A percentile compares a stretch with the other conserved stretches of the same genome.
Conservation (phyloP, 2,113 vertebrate genomes). For the Grammomys surdaster region DNA sequence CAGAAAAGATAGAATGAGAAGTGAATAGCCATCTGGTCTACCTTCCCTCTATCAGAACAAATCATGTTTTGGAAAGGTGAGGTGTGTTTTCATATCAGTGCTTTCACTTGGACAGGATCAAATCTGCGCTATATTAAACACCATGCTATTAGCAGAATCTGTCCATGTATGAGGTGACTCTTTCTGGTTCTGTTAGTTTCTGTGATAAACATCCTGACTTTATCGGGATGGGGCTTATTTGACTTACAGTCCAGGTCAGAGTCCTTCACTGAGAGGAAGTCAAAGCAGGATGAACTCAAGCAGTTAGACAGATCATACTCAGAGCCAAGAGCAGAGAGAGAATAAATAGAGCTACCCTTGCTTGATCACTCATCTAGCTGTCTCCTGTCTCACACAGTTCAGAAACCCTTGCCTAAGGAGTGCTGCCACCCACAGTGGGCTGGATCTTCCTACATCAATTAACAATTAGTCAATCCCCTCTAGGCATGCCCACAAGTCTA, state of each 20-base stretch:
- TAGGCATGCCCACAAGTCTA: background rate
- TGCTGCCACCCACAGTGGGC: background rate
- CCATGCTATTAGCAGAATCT: background rate
- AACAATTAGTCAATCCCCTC: background rate
- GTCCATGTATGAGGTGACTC: background rate
- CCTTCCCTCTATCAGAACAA: background rate
- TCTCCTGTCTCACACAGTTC: background rate
- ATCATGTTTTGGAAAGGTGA: background rate
- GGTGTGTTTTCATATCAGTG: background rate
- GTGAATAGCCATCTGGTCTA: background rate
- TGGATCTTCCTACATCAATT: background rate
- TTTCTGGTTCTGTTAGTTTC: background rate
- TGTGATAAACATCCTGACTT: background rate
- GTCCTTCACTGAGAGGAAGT: background rate
- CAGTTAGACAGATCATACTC: background rate
- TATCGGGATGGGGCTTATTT: background rate
- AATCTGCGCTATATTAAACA: background rate
- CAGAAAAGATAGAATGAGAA: background rate
- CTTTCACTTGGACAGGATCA: constrained; percentile 57
- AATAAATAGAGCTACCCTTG: background rate
- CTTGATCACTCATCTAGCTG: background rate
- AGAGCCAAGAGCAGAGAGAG: background rate
- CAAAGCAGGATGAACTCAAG: background rate
- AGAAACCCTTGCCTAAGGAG: background rate
- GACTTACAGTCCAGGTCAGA: background rate